Percentiles rank a stretch among this genome's conserved stretches.
Evolutionary conservation across 2,888 invertebrate species (phyloP).

Genomic region (Gryllus longicercus): DNA sequence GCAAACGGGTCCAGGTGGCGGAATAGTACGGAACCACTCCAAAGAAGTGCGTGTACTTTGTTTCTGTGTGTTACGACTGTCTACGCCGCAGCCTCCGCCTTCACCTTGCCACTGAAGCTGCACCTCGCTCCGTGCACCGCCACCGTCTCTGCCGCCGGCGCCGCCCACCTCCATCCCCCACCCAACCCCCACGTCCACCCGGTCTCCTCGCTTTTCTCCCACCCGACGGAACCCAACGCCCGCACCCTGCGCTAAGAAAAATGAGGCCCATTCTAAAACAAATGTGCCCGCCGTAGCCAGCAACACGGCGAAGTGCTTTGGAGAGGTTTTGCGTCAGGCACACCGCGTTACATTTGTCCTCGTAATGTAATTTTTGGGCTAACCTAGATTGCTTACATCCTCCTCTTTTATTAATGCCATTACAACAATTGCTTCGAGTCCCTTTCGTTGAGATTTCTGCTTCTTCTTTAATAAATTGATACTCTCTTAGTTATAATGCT

Average conservation of each 20-base stretch:
- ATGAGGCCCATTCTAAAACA: constrained; percentile 8
- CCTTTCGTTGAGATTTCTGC: no score
- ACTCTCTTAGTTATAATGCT: no score
- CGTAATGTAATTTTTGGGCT: neutral
- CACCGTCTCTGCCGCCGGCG: neutral
- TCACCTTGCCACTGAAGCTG: neutral
- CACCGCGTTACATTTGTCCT: neutral
- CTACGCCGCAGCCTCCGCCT: neutral
- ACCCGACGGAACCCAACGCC: neutral
- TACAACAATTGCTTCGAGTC: neutral
- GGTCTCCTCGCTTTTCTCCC: neutral
- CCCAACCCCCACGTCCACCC: neutral
- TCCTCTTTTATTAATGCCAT: neutral
- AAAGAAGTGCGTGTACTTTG: no score
- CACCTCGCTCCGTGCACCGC: neutral
- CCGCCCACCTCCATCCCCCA: neutral
- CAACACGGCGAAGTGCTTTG: constrained; percentile 1
- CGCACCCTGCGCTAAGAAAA: constrained; percentile 17
- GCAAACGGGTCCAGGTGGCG: no score
- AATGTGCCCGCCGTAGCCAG: neutral
- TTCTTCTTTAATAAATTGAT: no score
- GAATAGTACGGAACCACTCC: no score
- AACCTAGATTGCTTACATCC: constrained; percentile 17
- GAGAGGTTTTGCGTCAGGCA: constrained; percentile 17
- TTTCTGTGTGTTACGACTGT: no score